Base-by-base conservation (phyloP, 2,113 vertebrate genomes). In the Eleginops maclovinus region DNA sequence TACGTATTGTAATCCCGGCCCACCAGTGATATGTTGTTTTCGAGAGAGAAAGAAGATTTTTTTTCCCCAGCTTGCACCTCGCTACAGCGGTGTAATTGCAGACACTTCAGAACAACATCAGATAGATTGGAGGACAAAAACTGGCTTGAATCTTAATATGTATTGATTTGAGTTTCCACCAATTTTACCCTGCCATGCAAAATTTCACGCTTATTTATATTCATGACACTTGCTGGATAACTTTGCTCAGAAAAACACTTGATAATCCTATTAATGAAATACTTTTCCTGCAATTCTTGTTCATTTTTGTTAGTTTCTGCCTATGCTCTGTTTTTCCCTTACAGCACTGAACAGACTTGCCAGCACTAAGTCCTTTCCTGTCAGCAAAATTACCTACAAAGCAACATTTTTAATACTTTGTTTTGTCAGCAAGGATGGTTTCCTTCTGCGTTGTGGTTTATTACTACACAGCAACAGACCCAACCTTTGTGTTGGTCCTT, bases 361-460 rank as follows among this genome's bases (percentile, higher is more conserved):
- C 56, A 15, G 76, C 43, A 49, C 47, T 19, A 61, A 69, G 16
- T 62, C 36, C 19, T 69, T 72, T 72, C 46, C 73, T 46, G 60
- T 69, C 66, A 50, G 43, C 59, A 12, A 47, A 58, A 74, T 46
- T 47, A 83, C 88, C 26, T 21, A 65, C 80, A 79, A 87, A 82
- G 80, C 82, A 83, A 55, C 43, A 71, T 58, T 87, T 88, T 68
- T 51, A 82, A 79, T 81, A 70, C 68, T 68, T 74, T 81, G 83
- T 91, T 88, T 72, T 77, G 84, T 91, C 79, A 81, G 75, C 82
- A 84, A 43, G 46, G 58, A 36, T 61, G 47, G 28, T 77, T 82
- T 88, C 71, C 36, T 15, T 67, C 28, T 80, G 69, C 40, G 10
- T 31, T 53, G 50, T 71, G 24, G n/a, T 79, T 86, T 90, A 51